Evolutionary conservation across 2,113 vertebrate genomes (phyloP), one percentile per base, ranked within the genome.

Genomic region (Xiphophorus couchianus): DNA sequence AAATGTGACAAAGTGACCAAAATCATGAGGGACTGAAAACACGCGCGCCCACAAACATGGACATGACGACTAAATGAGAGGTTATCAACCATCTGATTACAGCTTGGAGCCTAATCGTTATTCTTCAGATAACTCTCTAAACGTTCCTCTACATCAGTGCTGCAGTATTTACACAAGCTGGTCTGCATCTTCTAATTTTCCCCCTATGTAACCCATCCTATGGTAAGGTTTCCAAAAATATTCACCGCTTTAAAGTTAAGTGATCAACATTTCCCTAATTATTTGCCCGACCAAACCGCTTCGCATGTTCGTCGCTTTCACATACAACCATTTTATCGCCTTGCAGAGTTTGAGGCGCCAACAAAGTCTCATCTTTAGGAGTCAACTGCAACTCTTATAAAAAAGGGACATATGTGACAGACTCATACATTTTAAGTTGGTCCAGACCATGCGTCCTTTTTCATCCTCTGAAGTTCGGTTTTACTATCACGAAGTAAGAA

Each of bases 401-500:
- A 58, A 58, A 58, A 76, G 51, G 67, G 68, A 86, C 68, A 76
- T 81, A 81, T 80, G 79, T 87, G 85, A 92, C 84, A 84, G 68
- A 71, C 78, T 76, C 84, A 84, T 84, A 77, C 77, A 76, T 91
- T 94, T 91, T 72, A 93, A 89, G 76, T 90, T 85, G 80, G 70
- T 94, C 89, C 90, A 94, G 90, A 91, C 89, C 81, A 75, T 71
- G 78, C 71, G 78, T 88, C 67, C 66, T 88, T 90, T 88, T 86
- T 90, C 82, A 81, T 86, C 80, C 77, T 91, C 74, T 75, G 78
- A 86, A 84, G 70, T 87, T 90, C 69, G 37, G 73, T 86, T 95
- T 93, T 90, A 93, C 83, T 84, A 90, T 87, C 70, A 92, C 90
- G 76, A 91, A 93, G 82, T 86, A 90, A 93, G 79, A 78, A 62